Evolutionary conservation across 2,888 invertebrate genomes (phyloP).

Genomic region (Hemistola chrysoprasaria): DNA sequence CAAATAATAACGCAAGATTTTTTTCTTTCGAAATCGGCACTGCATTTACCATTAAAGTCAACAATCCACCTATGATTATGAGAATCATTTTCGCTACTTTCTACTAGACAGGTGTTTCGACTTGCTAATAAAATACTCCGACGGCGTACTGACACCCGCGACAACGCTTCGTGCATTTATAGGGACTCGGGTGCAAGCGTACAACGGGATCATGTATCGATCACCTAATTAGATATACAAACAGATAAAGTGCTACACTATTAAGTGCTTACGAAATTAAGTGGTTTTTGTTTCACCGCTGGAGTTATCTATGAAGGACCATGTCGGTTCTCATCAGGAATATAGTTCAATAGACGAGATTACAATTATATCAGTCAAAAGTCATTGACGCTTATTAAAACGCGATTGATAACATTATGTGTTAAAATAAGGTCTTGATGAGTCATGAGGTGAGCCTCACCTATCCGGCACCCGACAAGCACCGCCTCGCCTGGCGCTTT

Average conservation of each 20-base stretch:
- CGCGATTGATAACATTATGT: conserved; percentile 4
- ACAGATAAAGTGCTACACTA: conserved; percentile 46
- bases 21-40: conserved; percentile 39
- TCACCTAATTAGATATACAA: conserved; percentile 68
- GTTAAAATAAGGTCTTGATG: no score
- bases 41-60: conserved; percentile 31
- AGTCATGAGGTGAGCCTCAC: no score
- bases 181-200: conserved; percentile 27
- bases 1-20: conserved; percentile 23
- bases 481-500: no score
- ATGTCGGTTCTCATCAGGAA: conserved; percentile 45
- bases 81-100: conserved; percentile 27
- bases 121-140: conserved; percentile 28
- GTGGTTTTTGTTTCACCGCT: conserved; percentile 43
- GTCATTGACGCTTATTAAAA: conserved; percentile 21
- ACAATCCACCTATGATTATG: conserved; percentile 23
- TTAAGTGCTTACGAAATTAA: conserved; percentile 49
- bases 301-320: conserved; percentile 50
- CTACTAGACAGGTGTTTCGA: conserved; percentile 11
- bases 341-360: conserved; percentile 17
- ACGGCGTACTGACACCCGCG: conserved; percentile 31
- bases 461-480: no score
- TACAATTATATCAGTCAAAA: conserved; percentile 17
- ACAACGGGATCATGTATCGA: conserved; percentile 51
- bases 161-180: conserved; percentile 35